Evolutionary conservation across 2,113 vertebrate species (phyloP).

Genomic region (Pagrus major): DNA sequence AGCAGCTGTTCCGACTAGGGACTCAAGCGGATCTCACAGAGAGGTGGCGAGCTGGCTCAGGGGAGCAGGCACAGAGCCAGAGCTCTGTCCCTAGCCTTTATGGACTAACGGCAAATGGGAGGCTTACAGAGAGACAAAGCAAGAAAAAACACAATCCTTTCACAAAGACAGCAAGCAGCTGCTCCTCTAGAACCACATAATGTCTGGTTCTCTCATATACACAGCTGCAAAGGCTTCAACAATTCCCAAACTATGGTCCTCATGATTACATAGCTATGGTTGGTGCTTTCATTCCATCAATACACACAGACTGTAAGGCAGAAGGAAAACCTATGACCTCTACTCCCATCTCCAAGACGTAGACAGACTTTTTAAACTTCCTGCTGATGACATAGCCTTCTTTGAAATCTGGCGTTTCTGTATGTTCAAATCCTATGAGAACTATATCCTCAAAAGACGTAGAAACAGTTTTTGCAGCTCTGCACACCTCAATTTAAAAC

Average conservation of each 20-base stretch:
- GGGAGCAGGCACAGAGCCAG: slow-evolving; percentile 75
- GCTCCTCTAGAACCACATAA: slow-evolving; percentile 70
- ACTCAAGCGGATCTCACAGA: slow-evolving; percentile 48
- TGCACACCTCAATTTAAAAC: slow-evolving; percentile 63
- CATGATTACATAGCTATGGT: slow-evolving; percentile 17
- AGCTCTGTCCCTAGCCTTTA: slow-evolving; percentile 66
- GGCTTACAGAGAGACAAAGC: slow-evolving; percentile 76
- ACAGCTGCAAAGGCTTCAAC: slow-evolving; percentile 71
- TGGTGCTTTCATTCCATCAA: slow-evolving; percentile 12
- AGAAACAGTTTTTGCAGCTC: slow-evolving; percentile 2
- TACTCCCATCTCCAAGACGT: not conserved
- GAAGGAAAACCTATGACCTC: not conserved
- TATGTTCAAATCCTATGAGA: not conserved
- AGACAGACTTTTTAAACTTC: not conserved
- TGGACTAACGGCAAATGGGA: slow-evolving; percentile 70
- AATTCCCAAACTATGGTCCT: slow-evolving; percentile 35
- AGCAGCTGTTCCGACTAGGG: slow-evolving; percentile 67
- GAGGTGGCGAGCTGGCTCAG: slow-evolving; percentile 50
- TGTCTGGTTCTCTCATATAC: slow-evolving; percentile 56
- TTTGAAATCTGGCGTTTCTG: not conserved
- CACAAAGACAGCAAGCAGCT: slow-evolving; percentile 77
- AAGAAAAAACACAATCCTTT: slow-evolving; percentile 52
- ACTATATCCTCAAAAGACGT: not conserved
- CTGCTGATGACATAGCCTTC: not conserved
- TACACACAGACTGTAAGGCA: not conserved